Conservation (phyloP, 2,888 invertebrate genomes). For the Eupelmus urozonus region DNA sequence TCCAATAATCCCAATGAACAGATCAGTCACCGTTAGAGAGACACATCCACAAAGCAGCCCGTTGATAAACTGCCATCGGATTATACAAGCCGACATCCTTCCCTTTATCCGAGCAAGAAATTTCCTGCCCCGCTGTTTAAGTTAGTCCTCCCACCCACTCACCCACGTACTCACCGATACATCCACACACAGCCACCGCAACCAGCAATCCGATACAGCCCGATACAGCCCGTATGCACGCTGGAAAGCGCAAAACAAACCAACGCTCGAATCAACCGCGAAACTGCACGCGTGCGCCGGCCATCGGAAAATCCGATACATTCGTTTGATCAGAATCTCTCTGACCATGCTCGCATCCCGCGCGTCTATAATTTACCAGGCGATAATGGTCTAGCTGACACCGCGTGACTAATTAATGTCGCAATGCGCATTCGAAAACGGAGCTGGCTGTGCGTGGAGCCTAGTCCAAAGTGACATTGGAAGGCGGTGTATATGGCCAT, state of each 20-base stretch:
- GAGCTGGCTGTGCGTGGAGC: neutral
- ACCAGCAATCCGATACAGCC: neutral
- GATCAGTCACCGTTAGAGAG: too few relatives aligned
- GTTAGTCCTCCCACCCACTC: neutral
- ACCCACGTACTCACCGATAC: neutral
- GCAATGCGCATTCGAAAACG: neutral
- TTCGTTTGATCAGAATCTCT: too few relatives aligned
- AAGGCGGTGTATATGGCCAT: neutral
- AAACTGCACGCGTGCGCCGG: neutral
- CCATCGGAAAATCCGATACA: neutral
- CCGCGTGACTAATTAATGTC: conserved; percentile 45
- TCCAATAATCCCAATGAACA: too few relatives aligned
- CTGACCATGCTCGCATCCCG: too few relatives aligned
- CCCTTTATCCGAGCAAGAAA: conserved; percentile 8
- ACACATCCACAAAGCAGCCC: too few relatives aligned
- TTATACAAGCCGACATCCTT: too few relatives aligned
- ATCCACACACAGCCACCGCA: too few relatives aligned
- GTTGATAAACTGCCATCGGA: too few relatives aligned
- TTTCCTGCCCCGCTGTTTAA: conserved; percentile 38
- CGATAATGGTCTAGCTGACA: conserved; percentile 26
- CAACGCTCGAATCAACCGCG: conserved; percentile 19
- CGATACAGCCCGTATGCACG: neutral
- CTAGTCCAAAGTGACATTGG: neutral
- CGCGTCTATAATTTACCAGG: conserved; percentile 25
- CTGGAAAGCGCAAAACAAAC: conserved; percentile 16